Evolutionary conservation across 2,888 invertebrate species (phyloP).

Genomic region (Onthophagus sagittarius): DNA sequence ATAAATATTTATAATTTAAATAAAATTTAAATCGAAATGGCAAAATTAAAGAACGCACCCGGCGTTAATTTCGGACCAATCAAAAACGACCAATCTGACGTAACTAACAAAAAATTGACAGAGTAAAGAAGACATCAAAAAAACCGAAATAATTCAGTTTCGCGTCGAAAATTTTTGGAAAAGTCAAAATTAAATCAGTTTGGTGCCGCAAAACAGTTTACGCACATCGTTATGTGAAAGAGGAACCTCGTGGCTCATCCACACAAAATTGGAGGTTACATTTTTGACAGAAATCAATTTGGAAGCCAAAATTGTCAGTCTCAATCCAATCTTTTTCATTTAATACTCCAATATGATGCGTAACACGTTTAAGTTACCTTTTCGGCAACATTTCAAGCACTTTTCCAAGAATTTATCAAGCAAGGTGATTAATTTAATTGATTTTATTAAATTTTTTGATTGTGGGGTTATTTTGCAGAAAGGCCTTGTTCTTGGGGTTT

Average conservation of each 20-base stretch:
- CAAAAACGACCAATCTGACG: not conserved
- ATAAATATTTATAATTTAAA: no score
- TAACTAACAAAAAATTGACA: not conserved
- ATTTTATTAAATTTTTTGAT: not conserved
- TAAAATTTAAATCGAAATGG: no score
- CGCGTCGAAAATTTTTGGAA: no score
- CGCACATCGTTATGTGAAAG: no score
- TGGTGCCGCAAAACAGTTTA: no score
- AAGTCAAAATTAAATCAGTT: no score
- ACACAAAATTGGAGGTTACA: no score
- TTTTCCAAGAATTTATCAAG: not conserved
- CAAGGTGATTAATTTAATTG: not conserved
- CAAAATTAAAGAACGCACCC: not conserved
- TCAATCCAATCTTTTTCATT: not conserved
- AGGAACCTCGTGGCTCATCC: no score
- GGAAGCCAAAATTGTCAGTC: no score
- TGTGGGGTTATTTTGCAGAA: constrained; percentile 46
- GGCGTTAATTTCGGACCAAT: not conserved
- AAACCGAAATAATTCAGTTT: no score
- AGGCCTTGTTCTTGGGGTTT: constrained; percentile 56
- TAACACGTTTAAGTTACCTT: not conserved
- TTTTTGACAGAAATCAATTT: no score
- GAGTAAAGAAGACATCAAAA: not conserved
- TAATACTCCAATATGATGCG: not conserved
- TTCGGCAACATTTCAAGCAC: not conserved